phyloP scores from a whole-genome alignment of 2,113 vertebrate genomes.

The Vulpes vulpes region DNA sequence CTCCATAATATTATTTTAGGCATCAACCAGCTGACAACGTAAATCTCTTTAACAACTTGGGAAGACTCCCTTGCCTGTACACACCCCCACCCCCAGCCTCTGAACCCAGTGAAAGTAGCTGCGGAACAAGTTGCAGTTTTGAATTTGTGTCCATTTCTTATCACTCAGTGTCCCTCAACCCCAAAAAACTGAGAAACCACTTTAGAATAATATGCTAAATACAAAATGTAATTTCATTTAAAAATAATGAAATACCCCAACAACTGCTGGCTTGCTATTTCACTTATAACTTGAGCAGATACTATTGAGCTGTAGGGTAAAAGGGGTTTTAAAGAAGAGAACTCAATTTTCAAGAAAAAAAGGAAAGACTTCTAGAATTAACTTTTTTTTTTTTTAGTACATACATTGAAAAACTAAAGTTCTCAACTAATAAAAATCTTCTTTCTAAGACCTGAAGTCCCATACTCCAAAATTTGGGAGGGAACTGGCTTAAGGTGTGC shows the following conservation, averaged over 20 bases:
- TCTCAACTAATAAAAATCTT: background rate
- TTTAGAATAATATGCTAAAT: background rate
- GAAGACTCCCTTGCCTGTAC: background rate
- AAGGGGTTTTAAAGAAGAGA: background rate
- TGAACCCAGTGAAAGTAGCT: background rate
- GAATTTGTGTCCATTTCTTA: background rate
- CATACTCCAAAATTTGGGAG: background rate
- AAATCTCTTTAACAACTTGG: background rate
- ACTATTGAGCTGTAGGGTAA: background rate
- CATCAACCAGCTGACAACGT: background rate
- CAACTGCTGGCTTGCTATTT: background rate
- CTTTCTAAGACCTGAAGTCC: background rate
- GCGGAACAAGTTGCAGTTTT: background rate
- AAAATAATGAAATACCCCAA: background rate
- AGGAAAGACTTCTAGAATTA: background rate
- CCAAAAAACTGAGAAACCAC: background rate
- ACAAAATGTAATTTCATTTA: background rate
- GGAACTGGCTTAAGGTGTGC: background rate
- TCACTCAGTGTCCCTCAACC: background rate
- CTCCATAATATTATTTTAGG: background rate
- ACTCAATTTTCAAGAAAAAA: slow-evolving; percentile 12
- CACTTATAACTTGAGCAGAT: background rate
- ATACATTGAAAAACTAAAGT: background rate
- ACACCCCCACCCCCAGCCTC: background rate
- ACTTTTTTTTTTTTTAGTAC: background rate